These are phyloP conservation scores for Idaea biselata DNA, from an alignment of 2,888 invertebrate species.

Conservation along the genomic window DNA sequence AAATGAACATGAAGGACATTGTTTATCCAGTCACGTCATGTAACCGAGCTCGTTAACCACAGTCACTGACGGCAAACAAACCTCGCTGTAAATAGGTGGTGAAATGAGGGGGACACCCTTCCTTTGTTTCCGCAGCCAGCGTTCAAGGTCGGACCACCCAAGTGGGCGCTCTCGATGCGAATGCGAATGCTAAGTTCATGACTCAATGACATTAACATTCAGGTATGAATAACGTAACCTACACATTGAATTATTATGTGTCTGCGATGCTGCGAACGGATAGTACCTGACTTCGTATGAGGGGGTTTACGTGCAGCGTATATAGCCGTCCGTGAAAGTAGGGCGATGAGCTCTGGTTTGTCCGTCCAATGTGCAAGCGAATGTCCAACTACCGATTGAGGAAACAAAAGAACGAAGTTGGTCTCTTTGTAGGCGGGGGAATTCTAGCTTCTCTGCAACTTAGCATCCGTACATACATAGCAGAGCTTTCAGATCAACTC, in stretches of 20 bases:
- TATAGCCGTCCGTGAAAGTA: constrained; percentile 6
- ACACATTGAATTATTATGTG: background rate
- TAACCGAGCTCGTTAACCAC: constrained; percentile 29
- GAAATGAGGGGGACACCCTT: constrained; percentile 30
- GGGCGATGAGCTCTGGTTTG: constrained; percentile 12
- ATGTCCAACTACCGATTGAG: constrained; percentile 17
- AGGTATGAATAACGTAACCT: constrained; percentile 30
- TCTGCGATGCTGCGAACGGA: background rate
- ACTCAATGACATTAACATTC: constrained; percentile 31
- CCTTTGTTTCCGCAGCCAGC: constrained; percentile 49
- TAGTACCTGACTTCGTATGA: background rate
- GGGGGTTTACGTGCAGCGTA: background rate
- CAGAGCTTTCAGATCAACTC: constrained; percentile 2
- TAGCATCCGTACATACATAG: constrained; percentile 5
- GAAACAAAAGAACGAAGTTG: constrained; percentile 23
- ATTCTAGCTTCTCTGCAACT: constrained; percentile 20
- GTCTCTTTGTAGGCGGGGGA: constrained; percentile 8
- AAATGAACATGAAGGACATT: constrained; percentile 18
- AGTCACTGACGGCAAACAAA: constrained; percentile 29
- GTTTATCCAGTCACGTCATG: constrained; percentile 28
- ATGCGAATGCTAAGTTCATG: constrained; percentile 33
- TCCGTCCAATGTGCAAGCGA: constrained; percentile 13
- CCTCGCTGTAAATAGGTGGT: constrained; percentile 31
- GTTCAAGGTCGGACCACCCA: constrained; percentile 49
- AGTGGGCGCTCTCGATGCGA: constrained; percentile 31